Evolutionary conservation across 2,113 vertebrate species (phyloP).

Genomic region (Balaenoptera acutorostrata): DNA sequence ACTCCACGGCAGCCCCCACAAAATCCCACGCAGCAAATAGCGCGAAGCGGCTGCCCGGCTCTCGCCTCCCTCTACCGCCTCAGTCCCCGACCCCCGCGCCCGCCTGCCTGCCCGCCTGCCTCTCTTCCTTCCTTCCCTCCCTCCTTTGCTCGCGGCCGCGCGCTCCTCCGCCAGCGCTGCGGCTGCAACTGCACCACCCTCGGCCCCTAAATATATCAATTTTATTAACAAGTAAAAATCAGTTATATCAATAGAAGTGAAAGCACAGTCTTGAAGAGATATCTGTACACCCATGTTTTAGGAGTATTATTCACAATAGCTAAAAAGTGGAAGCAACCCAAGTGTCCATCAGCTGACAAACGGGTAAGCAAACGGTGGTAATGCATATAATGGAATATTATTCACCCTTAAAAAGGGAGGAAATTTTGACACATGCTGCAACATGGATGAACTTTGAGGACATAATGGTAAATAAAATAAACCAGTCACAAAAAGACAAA

Average conservation of each 20-base stretch:
- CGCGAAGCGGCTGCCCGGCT: neutral
- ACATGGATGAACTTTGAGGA: neutral
- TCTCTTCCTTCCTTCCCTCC: conserved; percentile 5
- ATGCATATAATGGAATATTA: neutral
- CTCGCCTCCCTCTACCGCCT: neutral
- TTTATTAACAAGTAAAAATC: neutral
- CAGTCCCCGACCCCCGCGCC: conserved; percentile 18
- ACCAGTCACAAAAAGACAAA: neutral
- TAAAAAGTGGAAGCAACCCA: neutral
- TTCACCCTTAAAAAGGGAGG: neutral
- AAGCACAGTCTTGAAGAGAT: neutral
- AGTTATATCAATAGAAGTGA: neutral
- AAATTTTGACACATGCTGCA: neutral
- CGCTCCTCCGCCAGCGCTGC: conserved; percentile 37
- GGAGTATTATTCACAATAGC: neutral
- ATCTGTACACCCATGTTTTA: neutral
- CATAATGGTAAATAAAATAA: neutral
- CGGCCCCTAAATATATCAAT: neutral
- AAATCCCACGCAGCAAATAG: conserved; percentile 26
- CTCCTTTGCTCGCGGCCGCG: conserved; percentile 6
- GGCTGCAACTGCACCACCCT: conserved; percentile 65
- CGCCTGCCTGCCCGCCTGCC: neutral
- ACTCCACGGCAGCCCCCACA: neutral
- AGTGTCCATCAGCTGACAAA: neutral
- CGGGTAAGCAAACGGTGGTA: neutral